These are phyloP conservation scores for Brachyhypopomus gauderio DNA, from an alignment of 2,113 vertebrate species.

Conservation along the genomic window DNA sequence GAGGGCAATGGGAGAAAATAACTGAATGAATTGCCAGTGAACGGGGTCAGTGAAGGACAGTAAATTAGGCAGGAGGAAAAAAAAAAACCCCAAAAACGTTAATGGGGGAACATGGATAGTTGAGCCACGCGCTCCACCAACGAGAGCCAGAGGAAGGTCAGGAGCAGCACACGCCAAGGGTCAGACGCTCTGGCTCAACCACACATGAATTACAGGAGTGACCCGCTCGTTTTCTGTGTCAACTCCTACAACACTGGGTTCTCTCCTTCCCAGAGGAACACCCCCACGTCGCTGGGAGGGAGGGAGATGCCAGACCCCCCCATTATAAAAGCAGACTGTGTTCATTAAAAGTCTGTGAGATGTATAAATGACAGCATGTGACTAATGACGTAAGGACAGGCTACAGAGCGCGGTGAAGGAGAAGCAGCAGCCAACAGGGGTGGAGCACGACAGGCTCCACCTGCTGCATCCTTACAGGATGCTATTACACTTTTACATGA, in stretches of 20 bases:
- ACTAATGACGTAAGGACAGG: conserved; percentile 72
- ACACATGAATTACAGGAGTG: conserved; percentile 76
- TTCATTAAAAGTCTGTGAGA: conserved; percentile 73
- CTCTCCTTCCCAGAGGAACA: conserved; percentile 31
- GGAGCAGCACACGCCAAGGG: conserved; percentile 58
- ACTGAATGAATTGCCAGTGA: conserved; percentile 59
- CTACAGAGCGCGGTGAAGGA: conserved; percentile 53
- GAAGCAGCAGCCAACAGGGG: conserved; percentile 61
- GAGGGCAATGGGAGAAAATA: conserved; percentile 38
- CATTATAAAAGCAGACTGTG: conserved; percentile 65
- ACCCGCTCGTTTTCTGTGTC: conserved; percentile 71
- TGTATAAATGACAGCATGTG: conserved; percentile 69
- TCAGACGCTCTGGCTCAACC: conserved; percentile 71
- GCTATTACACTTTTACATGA: conserved; percentile 25
- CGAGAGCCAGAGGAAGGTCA: conserved; percentile 15
- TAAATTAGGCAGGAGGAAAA: conserved; percentile 68
- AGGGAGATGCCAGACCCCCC: conserved; percentile 45
- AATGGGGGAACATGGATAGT: conserved; percentile 61
- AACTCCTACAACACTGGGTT: conserved; percentile 62
- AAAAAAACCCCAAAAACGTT: conserved; percentile 58
- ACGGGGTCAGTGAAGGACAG: conserved; percentile 67
- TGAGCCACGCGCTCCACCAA: conserved; percentile 8
- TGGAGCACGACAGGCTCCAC: conserved; percentile 32
- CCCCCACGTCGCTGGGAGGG: conserved; percentile 29
- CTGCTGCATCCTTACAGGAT: background rate